phyloP scores from a whole-genome alignment of 2,113 vertebrate species.

The Lichenostomus cassidix region DNA sequence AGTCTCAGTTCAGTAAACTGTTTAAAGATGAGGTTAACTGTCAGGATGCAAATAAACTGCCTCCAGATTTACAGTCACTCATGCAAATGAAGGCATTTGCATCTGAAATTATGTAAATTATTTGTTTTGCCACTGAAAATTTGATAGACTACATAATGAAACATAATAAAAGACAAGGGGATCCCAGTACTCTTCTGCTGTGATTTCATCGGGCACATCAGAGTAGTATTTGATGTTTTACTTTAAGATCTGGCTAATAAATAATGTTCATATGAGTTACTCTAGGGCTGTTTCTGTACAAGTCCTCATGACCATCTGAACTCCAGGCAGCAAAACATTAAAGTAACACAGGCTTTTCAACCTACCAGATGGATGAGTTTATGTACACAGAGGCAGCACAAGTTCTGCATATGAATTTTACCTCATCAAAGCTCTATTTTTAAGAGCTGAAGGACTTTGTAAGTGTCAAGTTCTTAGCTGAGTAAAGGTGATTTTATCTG shows the following conservation, averaged over 20 bases:
- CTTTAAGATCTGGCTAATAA: not conserved
- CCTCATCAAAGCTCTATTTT: not conserved
- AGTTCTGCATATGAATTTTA: not conserved
- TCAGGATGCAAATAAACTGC: not conserved
- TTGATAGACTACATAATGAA: not conserved
- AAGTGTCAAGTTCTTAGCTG: not conserved
- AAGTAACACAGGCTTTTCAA: not conserved
- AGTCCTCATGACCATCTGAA: not conserved
- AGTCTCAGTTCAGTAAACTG: not conserved
- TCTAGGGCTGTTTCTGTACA: not conserved
- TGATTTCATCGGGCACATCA: not conserved
- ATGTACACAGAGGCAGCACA: not conserved
- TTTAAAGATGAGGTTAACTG: not conserved
- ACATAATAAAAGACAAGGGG: not conserved
- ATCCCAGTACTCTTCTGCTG: not conserved
- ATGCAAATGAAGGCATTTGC: slow-evolving; percentile 4
- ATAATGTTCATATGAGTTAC: not conserved
- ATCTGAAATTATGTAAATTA: slow-evolving; percentile 25
- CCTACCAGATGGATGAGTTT: not conserved
- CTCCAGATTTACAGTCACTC: not conserved
- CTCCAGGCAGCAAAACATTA: not conserved
- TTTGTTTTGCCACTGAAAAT: slow-evolving; percentile 7
- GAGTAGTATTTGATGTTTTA: not conserved
- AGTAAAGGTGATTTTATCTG: not conserved
- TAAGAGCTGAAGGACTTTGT: not conserved